A percentile compares a stretch with the other conserved stretches of the same genome.
These are phyloP conservation scores for Periplaneta americana DNA, from an alignment of 1,140 invertebrate genomes.

Conservation along the genomic window DNA sequence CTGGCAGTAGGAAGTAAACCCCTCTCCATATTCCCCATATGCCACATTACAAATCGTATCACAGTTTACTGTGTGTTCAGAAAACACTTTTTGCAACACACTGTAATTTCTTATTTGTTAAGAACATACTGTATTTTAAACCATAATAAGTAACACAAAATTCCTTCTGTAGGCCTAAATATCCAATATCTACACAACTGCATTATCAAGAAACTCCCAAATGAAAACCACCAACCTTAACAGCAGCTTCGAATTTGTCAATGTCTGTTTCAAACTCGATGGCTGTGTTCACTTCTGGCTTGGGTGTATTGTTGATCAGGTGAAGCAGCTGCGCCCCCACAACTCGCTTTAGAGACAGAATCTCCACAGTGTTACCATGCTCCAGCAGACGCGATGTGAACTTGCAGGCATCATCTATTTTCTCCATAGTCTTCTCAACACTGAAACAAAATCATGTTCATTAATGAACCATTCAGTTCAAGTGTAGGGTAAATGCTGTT, in stretches of 20 bases:
- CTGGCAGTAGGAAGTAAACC: too few species aligned
- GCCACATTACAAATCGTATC: too few species aligned
- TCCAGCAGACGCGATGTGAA: conserved; percentile 74
- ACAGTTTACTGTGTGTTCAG: too few species aligned
- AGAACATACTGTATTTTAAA: neutral
- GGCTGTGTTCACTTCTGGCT: conserved; percentile 67
- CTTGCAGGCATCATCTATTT: conserved; percentile 77
- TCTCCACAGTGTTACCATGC: conserved; percentile 75
- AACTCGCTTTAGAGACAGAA: conserved; percentile 71
- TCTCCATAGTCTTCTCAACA: conserved; percentile 71
- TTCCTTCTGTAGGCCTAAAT: too few species aligned
- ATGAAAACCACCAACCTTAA: conserved; percentile 42
- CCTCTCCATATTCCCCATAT: too few species aligned
- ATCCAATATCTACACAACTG: too few species aligned
- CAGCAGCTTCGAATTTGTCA: conserved; percentile 64
- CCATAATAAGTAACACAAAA: too few species aligned
- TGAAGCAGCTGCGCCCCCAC: conserved; percentile 68
- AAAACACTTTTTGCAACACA: too few species aligned
- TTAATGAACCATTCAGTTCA: too few species aligned
- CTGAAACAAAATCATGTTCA: conserved; percentile 34
- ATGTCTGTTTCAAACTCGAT: conserved; percentile 79
- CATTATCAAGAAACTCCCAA: too few species aligned
- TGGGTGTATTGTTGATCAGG: conserved; percentile 72
- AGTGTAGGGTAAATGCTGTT: neutral
- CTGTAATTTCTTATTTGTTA: too few species aligned